These are phyloP conservation scores for Cosmia trapezina DNA, from an alignment of 2,888 invertebrate species.

Conservation along the genomic window DNA sequence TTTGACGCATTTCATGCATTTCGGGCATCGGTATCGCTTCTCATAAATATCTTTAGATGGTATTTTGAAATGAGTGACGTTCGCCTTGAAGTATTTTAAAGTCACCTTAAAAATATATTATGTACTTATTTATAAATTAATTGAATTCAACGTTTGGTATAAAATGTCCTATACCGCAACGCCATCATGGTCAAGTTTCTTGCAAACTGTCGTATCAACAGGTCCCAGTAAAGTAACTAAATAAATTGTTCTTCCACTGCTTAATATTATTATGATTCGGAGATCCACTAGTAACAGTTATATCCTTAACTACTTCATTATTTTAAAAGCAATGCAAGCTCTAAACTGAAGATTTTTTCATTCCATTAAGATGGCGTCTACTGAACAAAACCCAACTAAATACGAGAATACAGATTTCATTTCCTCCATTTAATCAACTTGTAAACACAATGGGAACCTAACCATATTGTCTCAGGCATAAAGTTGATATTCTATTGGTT, in stretches of 20 bases:
- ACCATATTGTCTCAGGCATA: slow-evolving; percentile 57
- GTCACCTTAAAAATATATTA: too few species aligned
- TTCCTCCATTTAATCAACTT: slow-evolving; percentile 74
- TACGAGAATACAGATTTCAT: slow-evolving; percentile 80
- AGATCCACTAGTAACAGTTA: not conserved
- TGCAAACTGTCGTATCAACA: not conserved
- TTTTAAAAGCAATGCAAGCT: slow-evolving; percentile 49
- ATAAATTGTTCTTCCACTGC: not conserved
- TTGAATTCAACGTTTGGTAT: not conserved
- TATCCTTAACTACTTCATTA: slow-evolving; percentile 37
- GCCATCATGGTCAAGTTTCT: not conserved
- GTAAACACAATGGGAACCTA: slow-evolving; percentile 40
- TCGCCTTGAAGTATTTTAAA: too few species aligned
- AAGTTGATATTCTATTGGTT: slow-evolving; percentile 63
- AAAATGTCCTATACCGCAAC: not conserved
- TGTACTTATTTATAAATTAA: not conserved
- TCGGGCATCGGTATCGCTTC: not conserved
- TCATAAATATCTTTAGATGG: not conserved
- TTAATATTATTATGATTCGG: not conserved
- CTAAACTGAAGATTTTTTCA: slow-evolving; percentile 64
- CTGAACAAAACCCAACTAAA: slow-evolving; percentile 72
- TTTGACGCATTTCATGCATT: not conserved
- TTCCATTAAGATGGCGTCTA: slow-evolving; percentile 68
- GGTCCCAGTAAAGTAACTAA: not conserved
- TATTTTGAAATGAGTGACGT: not conserved